phyloP scores from a whole-genome alignment of 2,888 invertebrate species.

The Hirtodrosophila duncani region DNA sequence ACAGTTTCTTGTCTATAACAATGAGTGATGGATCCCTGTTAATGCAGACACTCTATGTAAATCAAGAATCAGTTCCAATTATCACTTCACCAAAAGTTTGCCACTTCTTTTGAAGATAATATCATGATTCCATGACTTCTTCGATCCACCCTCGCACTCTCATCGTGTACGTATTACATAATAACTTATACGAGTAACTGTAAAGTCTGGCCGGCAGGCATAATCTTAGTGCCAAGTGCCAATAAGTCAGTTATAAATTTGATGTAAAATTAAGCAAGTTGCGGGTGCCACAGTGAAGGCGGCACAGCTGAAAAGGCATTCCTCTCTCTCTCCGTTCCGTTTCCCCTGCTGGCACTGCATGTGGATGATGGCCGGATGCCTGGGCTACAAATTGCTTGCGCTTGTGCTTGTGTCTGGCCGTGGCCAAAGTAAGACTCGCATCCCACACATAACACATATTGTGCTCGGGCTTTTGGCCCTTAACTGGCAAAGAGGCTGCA shows the following conservation, averaged over 20 bases:
- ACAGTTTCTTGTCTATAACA: too few relatives aligned
- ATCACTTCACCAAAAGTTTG: too few relatives aligned
- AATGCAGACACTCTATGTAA: too few relatives aligned
- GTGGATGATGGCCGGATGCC: slow-evolving; percentile 2
- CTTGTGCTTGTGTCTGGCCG: not conserved
- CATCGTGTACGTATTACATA: slow-evolving; percentile 53
- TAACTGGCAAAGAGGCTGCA: slow-evolving; percentile 41
- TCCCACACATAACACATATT: slow-evolving; percentile 38
- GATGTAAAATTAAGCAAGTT: slow-evolving; percentile 65
- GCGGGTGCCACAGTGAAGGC: slow-evolving; percentile 21
- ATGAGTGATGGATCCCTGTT: too few relatives aligned
- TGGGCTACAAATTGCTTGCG: slow-evolving; percentile 45
- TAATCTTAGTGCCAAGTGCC: slow-evolving; percentile 65
- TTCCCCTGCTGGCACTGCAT: slow-evolving; percentile 10
- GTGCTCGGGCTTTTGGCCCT: slow-evolving; percentile 30
- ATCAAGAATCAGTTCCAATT: too few relatives aligned
- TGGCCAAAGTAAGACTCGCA: slow-evolving; percentile 6
- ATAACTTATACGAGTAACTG: slow-evolving; percentile 11
- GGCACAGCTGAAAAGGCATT: not conserved
- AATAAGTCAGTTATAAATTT: slow-evolving; percentile 74
- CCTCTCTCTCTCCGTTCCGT: too few relatives aligned
- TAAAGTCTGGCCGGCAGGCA: slow-evolving; percentile 38
- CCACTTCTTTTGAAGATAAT: too few relatives aligned
- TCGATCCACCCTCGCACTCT: slow-evolving; percentile 7
- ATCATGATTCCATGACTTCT: not conserved